These are phyloP conservation scores for Acanthurus leucopareius DNA, from an alignment of 2,797 vertebrate species.

Conservation along the genomic window DNA sequence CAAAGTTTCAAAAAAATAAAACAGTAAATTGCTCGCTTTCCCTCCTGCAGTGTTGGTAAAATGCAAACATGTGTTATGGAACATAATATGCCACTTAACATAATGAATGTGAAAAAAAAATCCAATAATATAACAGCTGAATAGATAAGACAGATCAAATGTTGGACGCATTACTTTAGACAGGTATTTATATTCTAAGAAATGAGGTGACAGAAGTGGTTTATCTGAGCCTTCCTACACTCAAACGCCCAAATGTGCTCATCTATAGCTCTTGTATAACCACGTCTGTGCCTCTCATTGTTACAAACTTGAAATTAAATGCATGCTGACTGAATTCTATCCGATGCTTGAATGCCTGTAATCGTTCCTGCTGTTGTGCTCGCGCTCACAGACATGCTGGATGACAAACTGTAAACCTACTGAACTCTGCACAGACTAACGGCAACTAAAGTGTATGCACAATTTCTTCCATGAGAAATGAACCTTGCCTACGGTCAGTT, in stretches of 20 bases:
- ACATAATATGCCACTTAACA: conserved; percentile 37
- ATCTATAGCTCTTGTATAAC: conserved; percentile 42
- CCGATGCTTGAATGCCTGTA: conserved; percentile 48
- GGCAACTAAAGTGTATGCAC: conserved; percentile 26
- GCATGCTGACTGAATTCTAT: conserved; percentile 52
- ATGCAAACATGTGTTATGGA: conserved; percentile 8
- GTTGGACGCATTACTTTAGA: conserved; percentile 34
- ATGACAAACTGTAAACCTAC: conserved; percentile 54
- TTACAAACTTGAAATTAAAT: conserved; percentile 55
- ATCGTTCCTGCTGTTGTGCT: conserved; percentile 27
- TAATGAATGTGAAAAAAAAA: conserved; percentile 17
- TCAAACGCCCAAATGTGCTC: conserved; percentile 30
- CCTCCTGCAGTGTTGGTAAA: neutral
- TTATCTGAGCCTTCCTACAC: conserved; percentile 55
- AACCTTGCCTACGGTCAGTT: conserved; percentile 20
- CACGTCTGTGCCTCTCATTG: conserved; percentile 33
- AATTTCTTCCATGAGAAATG: conserved; percentile 52
- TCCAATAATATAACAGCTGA: conserved; percentile 20
- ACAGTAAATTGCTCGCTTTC: neutral
- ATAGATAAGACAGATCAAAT: conserved; percentile 18
- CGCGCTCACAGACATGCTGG: conserved; percentile 22
- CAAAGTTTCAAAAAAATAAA: neutral
- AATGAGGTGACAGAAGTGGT: conserved; percentile 71
- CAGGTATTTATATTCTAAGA: conserved; percentile 64
- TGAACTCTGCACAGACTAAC: conserved; percentile 35